Base-by-base conservation (phyloP, 1,140 invertebrate species). In the Trigoniulus corallinus region DNA sequence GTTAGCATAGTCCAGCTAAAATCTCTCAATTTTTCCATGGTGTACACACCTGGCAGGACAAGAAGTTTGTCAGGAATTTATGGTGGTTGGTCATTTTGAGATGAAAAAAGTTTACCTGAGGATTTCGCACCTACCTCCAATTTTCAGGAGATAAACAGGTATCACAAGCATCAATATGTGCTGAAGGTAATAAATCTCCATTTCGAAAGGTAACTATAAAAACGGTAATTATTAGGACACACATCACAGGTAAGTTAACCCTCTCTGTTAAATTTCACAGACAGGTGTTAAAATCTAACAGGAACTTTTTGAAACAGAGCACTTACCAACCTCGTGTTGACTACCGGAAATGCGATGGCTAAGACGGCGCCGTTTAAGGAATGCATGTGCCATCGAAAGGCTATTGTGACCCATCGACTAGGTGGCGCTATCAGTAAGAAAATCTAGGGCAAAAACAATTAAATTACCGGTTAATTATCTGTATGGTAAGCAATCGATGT, bases 91-190 rank as follows among this genome's bases (percentile, higher is more conserved):
- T n/a, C n/a, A 52, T 44, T 49, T 48, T 23, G 44, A 48, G 10
- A 47, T 21, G n/a, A 7, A 18, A 45, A 24, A 23, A 41, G 29
- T 25, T 47, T 24, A 25, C n/a, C 20, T 34, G 25, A 50, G 41
- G n/a, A n/a, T n/a, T n/a, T n/a, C 42, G 4, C 41, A 55, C 66
- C 68, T 75, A 89, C 88, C 88, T 73, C 84, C 84, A 61, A 83
- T 70, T 62, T 77, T 74, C 52, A 93, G 68, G 43, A 94, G 75
- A 69, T 92, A 94, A 69, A 87, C 84, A 50, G 91, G 89, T 66
- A 92, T 85, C 29, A 93, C 76, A 64, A 91, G 74, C 77, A 95
- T 91, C 71, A 92, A 77, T 43, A 82, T 77, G 70, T 94, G 88
- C 65, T 94, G 89, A 63, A 93, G 79, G 75, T 84, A 95, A 67